Evolutionary conservation across 2,888 invertebrate genomes (phyloP).

Genomic region (Drosophila neutralis): DNA sequence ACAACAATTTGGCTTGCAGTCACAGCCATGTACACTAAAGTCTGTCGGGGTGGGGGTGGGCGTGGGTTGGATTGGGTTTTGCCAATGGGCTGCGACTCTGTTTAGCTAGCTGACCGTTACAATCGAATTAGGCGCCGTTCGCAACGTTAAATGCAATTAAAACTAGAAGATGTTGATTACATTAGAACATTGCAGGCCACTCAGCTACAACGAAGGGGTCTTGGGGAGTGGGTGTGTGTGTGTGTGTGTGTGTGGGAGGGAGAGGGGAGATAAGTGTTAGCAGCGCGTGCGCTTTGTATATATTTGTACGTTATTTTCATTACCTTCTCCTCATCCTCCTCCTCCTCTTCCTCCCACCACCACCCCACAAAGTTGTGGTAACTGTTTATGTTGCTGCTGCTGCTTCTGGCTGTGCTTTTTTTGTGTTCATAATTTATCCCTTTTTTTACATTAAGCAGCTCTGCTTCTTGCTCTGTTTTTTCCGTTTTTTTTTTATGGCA

Average conservation of each 20-base stretch:
- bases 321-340: background rate
- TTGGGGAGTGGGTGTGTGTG: background rate
- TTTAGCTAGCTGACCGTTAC: conserved; percentile 70
- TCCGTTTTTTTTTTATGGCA: conserved; percentile 35
- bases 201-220: conserved; percentile 36
- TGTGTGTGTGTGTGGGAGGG: background rate
- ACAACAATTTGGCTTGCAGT: conserved; percentile 48
- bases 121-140: conserved; percentile 71
- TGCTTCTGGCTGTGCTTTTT: conserved; percentile 33
- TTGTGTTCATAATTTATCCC: conserved; percentile 58
- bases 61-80: background rate
- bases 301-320: conserved; percentile 29
- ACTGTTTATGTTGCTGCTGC: conserved; percentile 7
- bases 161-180: conserved; percentile 77
- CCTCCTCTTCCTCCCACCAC: background rate
- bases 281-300: conserved; percentile 24
- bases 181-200: conserved; percentile 66
- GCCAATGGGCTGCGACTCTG: conserved; percentile 52
- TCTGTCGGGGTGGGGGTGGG: background rate
- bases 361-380: conserved; percentile 33
- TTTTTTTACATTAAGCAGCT: conserved; percentile 26
- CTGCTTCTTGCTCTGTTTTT: conserved; percentile 3
- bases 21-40: background rate
- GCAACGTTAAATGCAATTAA: conserved; percentile 79
- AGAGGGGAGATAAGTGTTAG: background rate